Conservation (phyloP, 2,888 invertebrate genomes). For the Idaea straminata region DNA sequence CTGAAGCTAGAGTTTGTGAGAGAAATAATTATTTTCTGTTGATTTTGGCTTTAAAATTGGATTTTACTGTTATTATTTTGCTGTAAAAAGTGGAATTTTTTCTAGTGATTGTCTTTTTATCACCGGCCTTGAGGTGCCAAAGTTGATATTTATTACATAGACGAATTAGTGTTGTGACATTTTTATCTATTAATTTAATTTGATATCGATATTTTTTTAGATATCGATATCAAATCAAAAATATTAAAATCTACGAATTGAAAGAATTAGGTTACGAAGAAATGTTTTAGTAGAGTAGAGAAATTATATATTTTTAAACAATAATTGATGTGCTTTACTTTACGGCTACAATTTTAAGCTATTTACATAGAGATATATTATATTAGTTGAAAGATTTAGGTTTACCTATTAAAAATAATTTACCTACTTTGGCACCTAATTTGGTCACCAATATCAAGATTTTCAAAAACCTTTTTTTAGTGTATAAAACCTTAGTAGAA, state of each 20-base stretch:
- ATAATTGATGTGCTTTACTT: too few relatives aligned
- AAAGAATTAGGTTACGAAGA: too few relatives aligned
- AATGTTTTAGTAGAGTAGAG: not conserved
- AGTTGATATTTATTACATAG: constrained; percentile 1
- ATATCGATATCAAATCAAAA: not conserved
- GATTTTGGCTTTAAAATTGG: not conserved
- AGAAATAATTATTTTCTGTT: constrained; percentile 35
- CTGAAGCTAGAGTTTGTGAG: constrained; percentile 55
- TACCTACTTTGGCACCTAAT: too few relatives aligned
- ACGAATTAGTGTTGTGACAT: not conserved
- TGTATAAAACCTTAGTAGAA: too few relatives aligned
- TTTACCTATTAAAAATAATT: too few relatives aligned
- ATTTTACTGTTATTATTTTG: not conserved
- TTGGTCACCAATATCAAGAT: not conserved
- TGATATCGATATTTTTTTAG: not conserved
- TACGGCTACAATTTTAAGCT: too few relatives aligned
- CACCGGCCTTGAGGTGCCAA: constrained; percentile 8
- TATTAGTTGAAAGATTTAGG: too few relatives aligned
- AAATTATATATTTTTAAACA: not conserved
- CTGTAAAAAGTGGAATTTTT: not conserved
- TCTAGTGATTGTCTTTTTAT: constrained; percentile 10
- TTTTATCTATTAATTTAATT: not conserved
- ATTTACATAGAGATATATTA: too few relatives aligned
- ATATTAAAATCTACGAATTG: not conserved
- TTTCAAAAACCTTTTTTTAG: too few relatives aligned